Base-by-base conservation (phyloP, 1,140 invertebrate genomes). In the Trypoxylus dichotomus region DNA sequence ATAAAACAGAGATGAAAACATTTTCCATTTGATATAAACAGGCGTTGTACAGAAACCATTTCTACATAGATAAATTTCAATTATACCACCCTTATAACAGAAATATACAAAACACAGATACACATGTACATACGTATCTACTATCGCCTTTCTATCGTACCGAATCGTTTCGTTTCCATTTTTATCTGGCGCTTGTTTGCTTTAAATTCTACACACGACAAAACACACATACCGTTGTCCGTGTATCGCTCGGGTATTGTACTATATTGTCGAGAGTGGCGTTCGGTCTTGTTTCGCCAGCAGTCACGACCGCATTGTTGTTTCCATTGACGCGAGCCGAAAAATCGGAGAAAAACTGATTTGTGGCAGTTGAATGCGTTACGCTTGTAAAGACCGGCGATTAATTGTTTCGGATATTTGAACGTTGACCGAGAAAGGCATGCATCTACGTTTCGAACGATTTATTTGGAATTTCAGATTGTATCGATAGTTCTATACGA, bases 361-460 rank as follows among this genome's bases (percentile, higher is more conserved):
- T 54, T 54, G 47, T 19, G 47, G 19, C 47, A 54, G 47, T 19
- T 54, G 47, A 54, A 54, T 54, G 47, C 47, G 47, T 54, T 37
- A 37, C 47, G 19, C 19, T 54, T 54, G 47, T 54, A 54, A 54
- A 54, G 47, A 15, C 7, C 47, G 47, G 47, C 47, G 15, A 54
- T 54, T 54, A 54, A 54, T 54, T 54, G 47, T 54, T 54, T 54
- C 47, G 47, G 47, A 54, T 54, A 54, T 54, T 54, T 54, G 47
- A 19, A 54, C 47, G 47, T 54, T 19, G 47, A 54, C 47, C 47
- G 47, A 19, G 47, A 54, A 54, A 54, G 47, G 47, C 47, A 54
- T 54, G 47, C 19, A 54, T 19, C 15, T 19, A 54, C 47, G 19
- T 54, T n/a, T 19, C 47, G n/a, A 19, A 43, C 42, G 47, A 54